Conservation (phyloP, 2,797 vertebrate species). For the Holocentrus rufus region DNA sequence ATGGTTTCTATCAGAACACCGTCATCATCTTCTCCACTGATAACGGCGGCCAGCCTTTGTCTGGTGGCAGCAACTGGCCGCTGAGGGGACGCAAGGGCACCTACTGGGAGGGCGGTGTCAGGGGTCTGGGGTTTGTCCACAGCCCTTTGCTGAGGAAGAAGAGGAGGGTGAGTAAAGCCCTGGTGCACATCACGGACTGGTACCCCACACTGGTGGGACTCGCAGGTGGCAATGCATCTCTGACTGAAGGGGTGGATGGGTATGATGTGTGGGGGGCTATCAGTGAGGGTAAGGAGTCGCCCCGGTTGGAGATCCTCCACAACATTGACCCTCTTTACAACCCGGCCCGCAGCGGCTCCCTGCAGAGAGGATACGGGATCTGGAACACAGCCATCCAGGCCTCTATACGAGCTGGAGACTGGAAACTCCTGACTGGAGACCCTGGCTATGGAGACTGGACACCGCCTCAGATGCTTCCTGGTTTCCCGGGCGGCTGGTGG, state of each 20-base stretch:
- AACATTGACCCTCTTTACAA: conserved; percentile 98
- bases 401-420: conserved; percentile 92
- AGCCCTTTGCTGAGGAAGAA: conserved; percentile 92
- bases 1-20: conserved; percentile 94
- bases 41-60: conserved; percentile 95
- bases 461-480: conserved; percentile 90
- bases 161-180: conserved; percentile 87
- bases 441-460: conserved; percentile 98
- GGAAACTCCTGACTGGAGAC: conserved; percentile 96
- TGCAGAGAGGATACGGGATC: conserved; percentile 88
- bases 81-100: conserved; percentile 96
- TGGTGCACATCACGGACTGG: conserved; percentile 98
- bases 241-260: conserved; percentile 86
- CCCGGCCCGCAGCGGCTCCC: conserved; percentile 87
- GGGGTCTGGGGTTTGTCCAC: conserved; percentile 95
- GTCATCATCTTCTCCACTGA: conserved; percentile 95
- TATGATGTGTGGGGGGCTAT: conserved; percentile 92
- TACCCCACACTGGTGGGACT: conserved; percentile 93
- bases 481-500: conserved; percentile 94
- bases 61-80: conserved; percentile 97
- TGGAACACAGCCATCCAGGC: conserved; percentile 98
- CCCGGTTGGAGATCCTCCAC: conserved; percentile 93
- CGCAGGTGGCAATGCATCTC: conserved; percentile 89
- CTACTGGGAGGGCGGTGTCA: conserved; percentile 96
- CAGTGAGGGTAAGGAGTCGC: conserved; percentile 92